Evolutionary conservation across 2,113 vertebrate genomes (phyloP), one percentile per base, ranked within the genome.

Genomic region (Lasiurus cinereus): DNA sequence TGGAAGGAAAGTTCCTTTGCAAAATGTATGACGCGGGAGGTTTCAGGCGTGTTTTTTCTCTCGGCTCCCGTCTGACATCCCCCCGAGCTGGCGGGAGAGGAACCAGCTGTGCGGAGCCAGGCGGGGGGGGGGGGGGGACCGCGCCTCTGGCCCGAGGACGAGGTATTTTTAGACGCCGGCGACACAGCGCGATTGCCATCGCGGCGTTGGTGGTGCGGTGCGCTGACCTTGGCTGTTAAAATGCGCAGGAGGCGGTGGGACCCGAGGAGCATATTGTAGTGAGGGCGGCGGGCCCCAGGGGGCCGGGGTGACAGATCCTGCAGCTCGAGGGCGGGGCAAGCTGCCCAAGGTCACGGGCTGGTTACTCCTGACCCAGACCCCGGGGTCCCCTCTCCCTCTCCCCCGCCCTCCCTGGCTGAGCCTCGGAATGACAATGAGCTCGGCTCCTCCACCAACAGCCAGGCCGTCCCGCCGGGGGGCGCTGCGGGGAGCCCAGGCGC

Each of bases 111-210:
- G 86, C 48, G 80, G 56, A 89, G 31, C 46, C 46, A 46, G 46
- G 46, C 67, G 3, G 72, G 88, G 9, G n/a, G n/a, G n/a, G n/a
- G n/a, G n/a, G n/a, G 15, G 2, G 15, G 24, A 11, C 85, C 21
- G 13, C 4, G 46, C 46, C 8, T 64, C 83, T 48, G 69, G 74
- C 83, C 73, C 0, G 3, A 52, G 48, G 91, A 94, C 31, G 27
- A 77, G 78, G 36, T 94, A 93, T 96, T 96, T 93, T 97, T 93
- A 93, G 93, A 66, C 11, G 91, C 56, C 87, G 66, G 89, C 83
- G 86, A 86, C 73, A 29, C 27, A 79, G 67, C 76, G 85, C 93
- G 89, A 79, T 0, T 77, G 91, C 64, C 64, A 69, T 62, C 91
- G 67, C 70, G 24, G 83, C 83, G 79, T 46, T 9, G 74, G 74